Conservation (phyloP, 2,888 invertebrate genomes). For the Platypus cylindrus region DNA sequence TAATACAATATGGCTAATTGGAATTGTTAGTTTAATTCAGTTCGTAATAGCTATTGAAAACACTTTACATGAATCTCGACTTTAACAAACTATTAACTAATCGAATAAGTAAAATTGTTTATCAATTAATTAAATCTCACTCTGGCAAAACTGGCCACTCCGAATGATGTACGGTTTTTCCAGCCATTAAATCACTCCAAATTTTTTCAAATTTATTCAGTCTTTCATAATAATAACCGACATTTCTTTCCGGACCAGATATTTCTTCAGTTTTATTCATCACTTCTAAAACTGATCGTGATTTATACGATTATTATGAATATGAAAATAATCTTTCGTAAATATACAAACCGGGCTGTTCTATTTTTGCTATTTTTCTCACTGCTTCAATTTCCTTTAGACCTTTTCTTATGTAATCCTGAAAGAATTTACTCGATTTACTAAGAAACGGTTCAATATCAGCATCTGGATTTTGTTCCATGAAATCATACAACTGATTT, state of each 20-base stretch:
- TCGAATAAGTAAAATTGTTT: too few relatives aligned
- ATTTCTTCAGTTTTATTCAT: conserved; percentile 4
- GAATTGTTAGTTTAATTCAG: neutral
- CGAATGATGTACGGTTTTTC: conserved; percentile 14
- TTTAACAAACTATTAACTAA: neutral
- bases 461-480: conserved; percentile 69
- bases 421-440: conserved; percentile 74
- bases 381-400: conserved; percentile 45
- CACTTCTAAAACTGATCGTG: too few relatives aligned
- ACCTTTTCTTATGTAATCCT: conserved; percentile 72
- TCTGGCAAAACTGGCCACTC: conserved; percentile 13
- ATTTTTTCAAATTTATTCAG: conserved; percentile 26
- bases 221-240: conserved; percentile 28
- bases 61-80: neutral
- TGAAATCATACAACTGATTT: conserved; percentile 65
- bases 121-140: too few relatives aligned
- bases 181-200: conserved; percentile 20
- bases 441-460: conserved; percentile 75
- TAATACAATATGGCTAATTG: too few relatives aligned
- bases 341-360: conserved; percentile 9
- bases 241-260: conserved; percentile 14
- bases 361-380: conserved; percentile 21
- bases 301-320: too few relatives aligned
- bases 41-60: neutral
- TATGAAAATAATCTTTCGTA: too few relatives aligned